These are phyloP conservation scores for Gasterosteus aculeatus DNA, from an alignment of 2,113 vertebrate species.

Conservation along the genomic window DNA sequence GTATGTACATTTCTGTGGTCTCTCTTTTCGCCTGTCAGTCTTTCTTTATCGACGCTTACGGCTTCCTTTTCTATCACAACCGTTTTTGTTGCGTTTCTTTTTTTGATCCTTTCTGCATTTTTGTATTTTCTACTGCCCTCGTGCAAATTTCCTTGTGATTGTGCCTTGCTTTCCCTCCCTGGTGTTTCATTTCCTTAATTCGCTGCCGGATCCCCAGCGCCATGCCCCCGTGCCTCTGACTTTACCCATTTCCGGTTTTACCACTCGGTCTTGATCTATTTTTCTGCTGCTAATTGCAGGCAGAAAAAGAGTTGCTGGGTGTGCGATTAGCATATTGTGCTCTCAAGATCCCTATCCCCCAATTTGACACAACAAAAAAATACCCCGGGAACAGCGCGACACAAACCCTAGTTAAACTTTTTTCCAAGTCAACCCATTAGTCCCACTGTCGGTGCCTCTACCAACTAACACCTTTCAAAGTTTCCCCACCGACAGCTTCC, in stretches of 20 bases:
- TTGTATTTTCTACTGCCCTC: slow-evolving; percentile 35
- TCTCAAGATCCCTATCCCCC: background rate
- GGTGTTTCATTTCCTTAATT: slow-evolving; percentile 54
- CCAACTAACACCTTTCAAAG: slow-evolving; percentile 37
- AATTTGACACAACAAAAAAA: slow-evolving; percentile 6
- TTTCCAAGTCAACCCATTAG: slow-evolving; percentile 23
- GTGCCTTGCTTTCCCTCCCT: slow-evolving; percentile 22
- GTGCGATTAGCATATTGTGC: slow-evolving; percentile 19
- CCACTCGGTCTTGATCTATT: slow-evolving; percentile 15
- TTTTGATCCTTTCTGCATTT: slow-evolving; percentile 17
- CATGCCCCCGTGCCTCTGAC: background rate
- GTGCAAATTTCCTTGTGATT: slow-evolving; percentile 40
- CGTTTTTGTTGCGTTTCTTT: slow-evolving; percentile 38
- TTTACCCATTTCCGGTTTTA: slow-evolving; percentile 32
- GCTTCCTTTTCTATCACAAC: slow-evolving; percentile 19
- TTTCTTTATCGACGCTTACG: slow-evolving; percentile 41
- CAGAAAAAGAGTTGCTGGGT: slow-evolving; percentile 1
- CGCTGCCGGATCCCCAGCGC: slow-evolving; percentile 18
- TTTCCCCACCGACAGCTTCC: slow-evolving; percentile 24
- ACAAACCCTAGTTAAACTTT: slow-evolving; percentile 11
- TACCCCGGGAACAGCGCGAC: slow-evolving; percentile 6
- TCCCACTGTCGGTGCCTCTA: slow-evolving; percentile 20
- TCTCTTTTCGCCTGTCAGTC: slow-evolving; percentile 63
- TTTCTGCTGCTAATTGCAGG: slow-evolving; percentile 57
- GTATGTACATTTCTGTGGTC: slow-evolving; percentile 50